Evolutionary conservation across 2,888 invertebrate genomes (phyloP).

Genomic region (Drosophila pseudotalamancana): DNA sequence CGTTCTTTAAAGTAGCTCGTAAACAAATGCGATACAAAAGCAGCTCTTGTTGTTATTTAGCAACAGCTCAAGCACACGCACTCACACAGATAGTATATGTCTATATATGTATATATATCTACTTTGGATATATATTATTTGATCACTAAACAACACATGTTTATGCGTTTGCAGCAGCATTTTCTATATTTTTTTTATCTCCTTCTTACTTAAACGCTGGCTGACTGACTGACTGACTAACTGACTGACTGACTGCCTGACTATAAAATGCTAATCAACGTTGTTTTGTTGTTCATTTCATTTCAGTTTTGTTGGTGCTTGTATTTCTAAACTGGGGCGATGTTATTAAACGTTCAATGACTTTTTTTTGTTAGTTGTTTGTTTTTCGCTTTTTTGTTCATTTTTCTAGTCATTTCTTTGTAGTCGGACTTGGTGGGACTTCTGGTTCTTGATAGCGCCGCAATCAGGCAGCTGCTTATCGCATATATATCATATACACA

Average conservation of each 20-base stretch:
- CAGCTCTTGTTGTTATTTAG: slow-evolving; percentile 20
- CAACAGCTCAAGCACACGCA: not conserved
- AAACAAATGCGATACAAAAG: slow-evolving; percentile 36
- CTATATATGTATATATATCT: not conserved
- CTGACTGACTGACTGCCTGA: slow-evolving; percentile 14
- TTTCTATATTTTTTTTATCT: slow-evolving; percentile 31
- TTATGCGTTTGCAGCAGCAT: slow-evolving; percentile 33
- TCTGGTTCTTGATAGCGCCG: slow-evolving; percentile 31
- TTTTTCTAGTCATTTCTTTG: slow-evolving; percentile 25
- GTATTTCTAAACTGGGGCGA: slow-evolving; percentile 60
- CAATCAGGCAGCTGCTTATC: slow-evolving; percentile 33
- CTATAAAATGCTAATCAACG: slow-evolving; percentile 56
- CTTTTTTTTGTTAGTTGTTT: slow-evolving; percentile 43
- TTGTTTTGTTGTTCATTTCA: slow-evolving; percentile 39
- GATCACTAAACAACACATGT: slow-evolving; percentile 50
- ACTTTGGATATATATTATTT: slow-evolving; percentile 22
- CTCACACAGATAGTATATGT: not conserved
- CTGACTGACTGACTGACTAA: slow-evolving; percentile 15
- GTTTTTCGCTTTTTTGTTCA: slow-evolving; percentile 6
- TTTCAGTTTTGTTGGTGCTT: slow-evolving; percentile 31
- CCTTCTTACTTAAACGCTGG: slow-evolving; percentile 1
- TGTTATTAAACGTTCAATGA: slow-evolving; percentile 71
- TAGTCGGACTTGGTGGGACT: slow-evolving; percentile 27
- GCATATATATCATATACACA: not conserved
- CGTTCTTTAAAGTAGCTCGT: slow-evolving; percentile 35